phyloP scores from a whole-genome alignment of 2,113 vertebrate species.

The Notiomystis cincta region DNA sequence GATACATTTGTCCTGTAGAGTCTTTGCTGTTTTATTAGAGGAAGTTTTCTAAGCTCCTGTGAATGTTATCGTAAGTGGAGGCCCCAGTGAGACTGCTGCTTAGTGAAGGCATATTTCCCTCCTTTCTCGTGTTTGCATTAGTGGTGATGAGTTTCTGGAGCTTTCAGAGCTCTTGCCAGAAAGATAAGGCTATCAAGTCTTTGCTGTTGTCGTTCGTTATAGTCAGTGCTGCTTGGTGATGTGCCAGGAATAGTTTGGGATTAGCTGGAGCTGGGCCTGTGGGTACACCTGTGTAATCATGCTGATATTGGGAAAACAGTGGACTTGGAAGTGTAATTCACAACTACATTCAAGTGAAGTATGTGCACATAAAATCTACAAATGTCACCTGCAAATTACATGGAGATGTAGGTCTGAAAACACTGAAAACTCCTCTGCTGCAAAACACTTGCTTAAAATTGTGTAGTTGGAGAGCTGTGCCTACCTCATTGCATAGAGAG shows the following conservation, averaged over 20 bases:
- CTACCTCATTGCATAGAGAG: not conserved
- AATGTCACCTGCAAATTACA: not conserved
- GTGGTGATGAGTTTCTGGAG: not conserved
- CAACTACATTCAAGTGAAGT: not conserved
- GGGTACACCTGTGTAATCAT: not conserved
- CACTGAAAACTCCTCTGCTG: not conserved
- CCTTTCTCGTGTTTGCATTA: not conserved
- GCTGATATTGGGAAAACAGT: not conserved
- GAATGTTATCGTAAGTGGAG: not conserved
- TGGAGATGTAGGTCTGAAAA: not conserved
- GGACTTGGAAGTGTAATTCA: not conserved
- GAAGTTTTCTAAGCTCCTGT: not conserved
- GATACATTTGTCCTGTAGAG: not conserved
- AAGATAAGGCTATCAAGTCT: not conserved
- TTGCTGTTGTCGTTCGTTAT: not conserved
- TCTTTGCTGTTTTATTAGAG: not conserved
- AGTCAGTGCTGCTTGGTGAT: not conserved
- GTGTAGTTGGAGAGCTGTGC: not conserved
- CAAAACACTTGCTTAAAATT: not conserved
- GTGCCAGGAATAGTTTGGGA: not conserved
- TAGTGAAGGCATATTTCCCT: not conserved
- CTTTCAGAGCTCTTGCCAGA: conserved; percentile 8
- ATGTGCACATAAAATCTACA: not conserved
- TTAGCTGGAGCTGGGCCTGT: not conserved
- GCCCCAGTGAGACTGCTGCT: not conserved